Base-by-base conservation (phyloP, 2,797 vertebrate species). In the Margarornis squamiger region DNA sequence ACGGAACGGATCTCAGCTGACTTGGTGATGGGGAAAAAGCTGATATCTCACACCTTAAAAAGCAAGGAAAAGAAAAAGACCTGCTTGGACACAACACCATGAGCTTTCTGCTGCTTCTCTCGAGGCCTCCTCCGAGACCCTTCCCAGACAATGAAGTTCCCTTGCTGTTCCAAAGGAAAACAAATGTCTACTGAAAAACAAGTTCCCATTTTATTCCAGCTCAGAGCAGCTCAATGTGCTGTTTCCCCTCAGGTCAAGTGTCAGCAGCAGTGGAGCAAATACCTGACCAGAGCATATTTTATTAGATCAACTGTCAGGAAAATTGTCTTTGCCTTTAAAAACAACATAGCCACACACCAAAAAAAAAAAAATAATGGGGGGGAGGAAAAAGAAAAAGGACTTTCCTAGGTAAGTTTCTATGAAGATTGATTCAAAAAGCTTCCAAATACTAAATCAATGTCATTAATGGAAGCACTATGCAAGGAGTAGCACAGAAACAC, bases 271-370 rank as follows among this genome's bases (percentile, higher is more conserved):
- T 2, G 6, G n/a, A 90, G 51, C 55, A 93, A 86, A 88, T 19
- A 85, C 46, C 73, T 68, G 80, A 71, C 66, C 43, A 11, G 16
- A 38, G 57, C 59, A 70, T 77, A 75, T 85, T 94, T 94, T 88
- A 94, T 91, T 48, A 88, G 51, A 91, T 88, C 84, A 91, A 57
- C 71, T 73, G 84, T 80, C 93, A 94, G 61, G 65, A 22, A 84
- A 91, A 72, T 76, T 86, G 55, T 80, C 20, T 65, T 34, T 48
- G 36, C 66, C 55, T 85, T 93, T 29, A 32, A 54, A 94, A 90
- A 74, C 54, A 7, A 0, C 18, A 7, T 0, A 1, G 24, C 15
- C 45, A 63, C 5, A 19, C 6, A 66, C 8, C 72, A 49, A 49
- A 49, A 49, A 15, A 26, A 27, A 51, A 27, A 49, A 49, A 49